These are phyloP conservation scores for Drosophila cognata DNA, from an alignment of 2,888 invertebrate genomes.

Conservation along the genomic window DNA sequence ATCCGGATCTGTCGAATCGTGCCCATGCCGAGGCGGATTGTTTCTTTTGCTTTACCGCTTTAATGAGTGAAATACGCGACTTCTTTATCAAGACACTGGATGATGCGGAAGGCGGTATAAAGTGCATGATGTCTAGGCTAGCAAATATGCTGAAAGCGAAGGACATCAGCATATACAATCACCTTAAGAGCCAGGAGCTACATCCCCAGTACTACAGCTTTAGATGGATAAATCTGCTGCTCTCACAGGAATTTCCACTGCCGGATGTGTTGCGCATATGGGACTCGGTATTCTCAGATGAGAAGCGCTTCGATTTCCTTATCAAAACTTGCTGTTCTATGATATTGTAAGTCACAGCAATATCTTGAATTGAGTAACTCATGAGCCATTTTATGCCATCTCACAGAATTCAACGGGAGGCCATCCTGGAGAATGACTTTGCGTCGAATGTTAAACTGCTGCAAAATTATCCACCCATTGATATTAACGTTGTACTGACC, in stretches of 20 bases:
- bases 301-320: constrained; percentile 94
- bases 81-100: constrained; percentile 98
- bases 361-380: background rate
- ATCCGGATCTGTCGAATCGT: constrained; percentile 92
- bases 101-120: constrained; percentile 96
- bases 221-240: constrained; percentile 96
- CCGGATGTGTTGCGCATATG: constrained; percentile 99
- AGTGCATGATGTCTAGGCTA: constrained; percentile 94
- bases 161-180: constrained; percentile 91
- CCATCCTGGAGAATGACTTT: constrained; percentile 95
- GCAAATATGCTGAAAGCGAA: constrained; percentile 90
- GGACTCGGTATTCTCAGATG: constrained; percentile 98
- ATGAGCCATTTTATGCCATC: constrained; percentile 16
- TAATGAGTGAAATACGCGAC: constrained; percentile 99
- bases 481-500: constrained; percentile 92
- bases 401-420: constrained; percentile 91
- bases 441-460: constrained; percentile 96
- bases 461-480: constrained; percentile 96
- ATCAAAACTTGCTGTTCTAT: constrained; percentile 98
- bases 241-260: constrained; percentile 98
- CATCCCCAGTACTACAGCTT: constrained; percentile 98
- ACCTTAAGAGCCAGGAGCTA: constrained; percentile 92
- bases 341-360: constrained; percentile 91
- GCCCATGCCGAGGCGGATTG: constrained; percentile 98
- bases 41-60: constrained; percentile 98